These are phyloP conservation scores for Clarias fuscus DNA, from an alignment of 2,797 vertebrate species.

Conservation along the genomic window DNA sequence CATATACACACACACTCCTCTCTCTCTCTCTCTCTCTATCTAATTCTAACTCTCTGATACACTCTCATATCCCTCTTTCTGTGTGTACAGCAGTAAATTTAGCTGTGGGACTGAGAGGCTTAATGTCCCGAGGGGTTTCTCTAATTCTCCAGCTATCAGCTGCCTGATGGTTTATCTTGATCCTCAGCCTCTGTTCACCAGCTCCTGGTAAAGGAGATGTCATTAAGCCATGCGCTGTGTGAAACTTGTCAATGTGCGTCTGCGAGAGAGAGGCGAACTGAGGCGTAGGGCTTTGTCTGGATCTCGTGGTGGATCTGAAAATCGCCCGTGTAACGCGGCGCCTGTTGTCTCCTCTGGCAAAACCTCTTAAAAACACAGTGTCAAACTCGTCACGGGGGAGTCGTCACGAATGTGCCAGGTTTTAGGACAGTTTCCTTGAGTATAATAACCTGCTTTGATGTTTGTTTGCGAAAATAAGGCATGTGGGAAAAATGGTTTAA, in stretches of 20 bases:
- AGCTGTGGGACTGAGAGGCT: conserved; percentile 51
- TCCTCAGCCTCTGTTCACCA: conserved; percentile 47
- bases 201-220: conserved; percentile 52
- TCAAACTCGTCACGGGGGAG: background rate
- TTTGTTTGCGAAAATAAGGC: background rate
- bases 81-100: conserved; percentile 44
- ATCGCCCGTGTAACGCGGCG: background rate
- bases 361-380: background rate
- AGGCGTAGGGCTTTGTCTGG: conserved; percentile 17
- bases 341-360: background rate
- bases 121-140: conserved; percentile 52
- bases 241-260: conserved; percentile 32
- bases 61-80: background rate
- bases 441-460: background rate
- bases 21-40: background rate
- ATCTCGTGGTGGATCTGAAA: conserved; percentile 6
- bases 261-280: conserved; percentile 1
- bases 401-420: background rate
- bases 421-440: background rate
- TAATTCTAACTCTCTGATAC: background rate
- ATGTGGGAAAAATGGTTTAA: too few relatives aligned
- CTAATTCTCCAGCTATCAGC: conserved; percentile 57
- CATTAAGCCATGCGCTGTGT: conserved; percentile 48
- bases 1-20: background rate
- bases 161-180: conserved; percentile 54